Evolutionary conservation across 2,888 invertebrate genomes (phyloP).

Genomic region (Colletes collaris): DNA sequence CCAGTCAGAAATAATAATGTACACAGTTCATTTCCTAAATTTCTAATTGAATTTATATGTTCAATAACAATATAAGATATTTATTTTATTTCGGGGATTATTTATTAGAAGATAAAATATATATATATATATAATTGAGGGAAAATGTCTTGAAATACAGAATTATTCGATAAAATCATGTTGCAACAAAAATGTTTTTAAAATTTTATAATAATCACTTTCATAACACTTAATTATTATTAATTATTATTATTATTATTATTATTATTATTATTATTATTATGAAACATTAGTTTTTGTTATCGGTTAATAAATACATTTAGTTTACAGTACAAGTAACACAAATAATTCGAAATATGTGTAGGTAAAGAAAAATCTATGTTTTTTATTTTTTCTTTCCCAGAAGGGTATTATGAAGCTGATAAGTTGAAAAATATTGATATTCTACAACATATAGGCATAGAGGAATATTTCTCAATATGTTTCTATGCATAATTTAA

Average conservation of each 20-base stretch:
- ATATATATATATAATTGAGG: slow-evolving; percentile 9
- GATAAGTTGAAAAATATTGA: slow-evolving; percentile 32
- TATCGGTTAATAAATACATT: slow-evolving; percentile 56
- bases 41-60: slow-evolving; percentile 29
- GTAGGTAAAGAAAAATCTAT: slow-evolving; percentile 46
- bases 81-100: slow-evolving; percentile 45
- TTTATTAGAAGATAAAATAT: slow-evolving; percentile 28
- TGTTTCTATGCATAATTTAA: slow-evolving; percentile 50
- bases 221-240: slow-evolving; percentile 48
- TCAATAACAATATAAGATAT: slow-evolving; percentile 20
- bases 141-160: slow-evolving; percentile 25
- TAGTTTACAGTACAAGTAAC: slow-evolving; percentile 50
- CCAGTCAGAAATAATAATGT: slow-evolving; percentile 31
- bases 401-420: slow-evolving; percentile 39
- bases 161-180: slow-evolving; percentile 27
- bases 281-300: slow-evolving; percentile 45
- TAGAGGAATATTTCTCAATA: slow-evolving; percentile 36
- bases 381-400: slow-evolving; percentile 35
- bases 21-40: slow-evolving; percentile 34
- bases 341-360: slow-evolving; percentile 46
- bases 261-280: slow-evolving; percentile 20
- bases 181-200: slow-evolving; percentile 31
- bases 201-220: slow-evolving; percentile 36
- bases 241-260: slow-evolving; percentile 24
- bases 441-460: slow-evolving; percentile 32